Base-by-base conservation (phyloP, 2,797 vertebrate species). In the Chelmon rostratus region DNA sequence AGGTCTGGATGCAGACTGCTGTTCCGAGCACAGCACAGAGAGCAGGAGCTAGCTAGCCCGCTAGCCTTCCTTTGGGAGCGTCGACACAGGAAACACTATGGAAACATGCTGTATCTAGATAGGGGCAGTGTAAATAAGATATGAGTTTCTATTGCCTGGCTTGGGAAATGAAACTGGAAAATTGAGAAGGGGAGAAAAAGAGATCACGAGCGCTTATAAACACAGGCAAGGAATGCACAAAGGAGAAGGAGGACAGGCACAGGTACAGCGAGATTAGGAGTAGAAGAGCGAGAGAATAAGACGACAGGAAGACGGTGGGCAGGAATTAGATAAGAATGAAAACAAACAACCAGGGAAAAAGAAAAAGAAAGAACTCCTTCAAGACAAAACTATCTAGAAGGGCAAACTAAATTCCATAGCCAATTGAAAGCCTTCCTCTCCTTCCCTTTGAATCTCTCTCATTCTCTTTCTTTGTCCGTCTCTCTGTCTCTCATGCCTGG, bases 91-190 rank as follows among this genome's bases (percentile, higher is more conserved):
- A 92, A 91, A 82, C 81, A 82, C 84, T 83, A 86, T 89, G 90
- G 90, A 92, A 93, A 92, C 88, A 90, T 85, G 85, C 78, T 79
- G 83, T 86, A 90, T 92, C 91, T 82, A 85, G 92, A 93, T 91
- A 91, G 89, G 76, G 72, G 75, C 79, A 68, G 80, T 83, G 88
- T 90, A 90, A 91, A 93, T 90, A 91, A 93, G 90, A 92, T 90
- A 92, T 83, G 88, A 89, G 89, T 81, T 92, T 91, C 86, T 90
- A 90, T 91, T 89, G 88, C 78, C 67, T 50, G 76, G 89, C 85
- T 88, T 90, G 83, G 81, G 84, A 93, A 93, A 91, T 90, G 59
- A 89, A 92, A 85, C 73, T 86, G 84, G 85, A 92, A 89, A 91
- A 93, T 75, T 71, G 79, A 89, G 88, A 81, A 53, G 71, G 69